phyloP scores from a whole-genome alignment of 2,888 invertebrate species.

The Acanthosoma haemorrhoidale region DNA sequence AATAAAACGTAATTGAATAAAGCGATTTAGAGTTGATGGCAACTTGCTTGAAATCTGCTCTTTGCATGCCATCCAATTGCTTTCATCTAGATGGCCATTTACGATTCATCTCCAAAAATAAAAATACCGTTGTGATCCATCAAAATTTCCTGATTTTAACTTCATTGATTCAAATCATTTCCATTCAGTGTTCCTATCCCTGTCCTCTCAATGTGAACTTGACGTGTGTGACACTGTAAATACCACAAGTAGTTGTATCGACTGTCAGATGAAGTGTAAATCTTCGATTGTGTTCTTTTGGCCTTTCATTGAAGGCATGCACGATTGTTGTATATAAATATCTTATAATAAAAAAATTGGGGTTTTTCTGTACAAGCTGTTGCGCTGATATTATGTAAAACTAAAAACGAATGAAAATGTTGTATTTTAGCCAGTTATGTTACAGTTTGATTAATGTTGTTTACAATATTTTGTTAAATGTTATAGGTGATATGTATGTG shows the following conservation, averaged over 20 bases:
- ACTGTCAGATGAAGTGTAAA: background rate
- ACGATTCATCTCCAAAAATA: background rate
- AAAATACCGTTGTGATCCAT: background rate
- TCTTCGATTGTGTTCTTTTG: slow-evolving; percentile 14
- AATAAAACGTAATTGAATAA: background rate
- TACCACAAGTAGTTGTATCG: slow-evolving; percentile 20
- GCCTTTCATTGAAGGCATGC: slow-evolving; percentile 18
- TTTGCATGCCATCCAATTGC: background rate
- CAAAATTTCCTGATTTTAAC: background rate
- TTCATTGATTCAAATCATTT: background rate
- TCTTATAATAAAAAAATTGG: background rate
- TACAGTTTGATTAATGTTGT: slow-evolving; percentile 3
- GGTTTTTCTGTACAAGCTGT: slow-evolving; percentile 9
- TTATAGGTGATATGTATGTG: slow-evolving; percentile 9
- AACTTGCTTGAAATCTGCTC: background rate
- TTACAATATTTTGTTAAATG: background rate
- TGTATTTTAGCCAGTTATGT: slow-evolving; percentile 19
- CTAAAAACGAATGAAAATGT: slow-evolving; percentile 15
- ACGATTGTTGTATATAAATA: slow-evolving; percentile 21
- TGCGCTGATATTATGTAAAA: slow-evolving; percentile 18
- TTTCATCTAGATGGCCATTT: background rate
- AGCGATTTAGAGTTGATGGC: slow-evolving; percentile 11
- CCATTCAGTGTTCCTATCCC: background rate
- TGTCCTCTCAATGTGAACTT: background rate
- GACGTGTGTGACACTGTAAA: slow-evolving; percentile 15